Conservation (phyloP, 2,888 invertebrate genomes). For the Mycalesis mineus region DNA sequence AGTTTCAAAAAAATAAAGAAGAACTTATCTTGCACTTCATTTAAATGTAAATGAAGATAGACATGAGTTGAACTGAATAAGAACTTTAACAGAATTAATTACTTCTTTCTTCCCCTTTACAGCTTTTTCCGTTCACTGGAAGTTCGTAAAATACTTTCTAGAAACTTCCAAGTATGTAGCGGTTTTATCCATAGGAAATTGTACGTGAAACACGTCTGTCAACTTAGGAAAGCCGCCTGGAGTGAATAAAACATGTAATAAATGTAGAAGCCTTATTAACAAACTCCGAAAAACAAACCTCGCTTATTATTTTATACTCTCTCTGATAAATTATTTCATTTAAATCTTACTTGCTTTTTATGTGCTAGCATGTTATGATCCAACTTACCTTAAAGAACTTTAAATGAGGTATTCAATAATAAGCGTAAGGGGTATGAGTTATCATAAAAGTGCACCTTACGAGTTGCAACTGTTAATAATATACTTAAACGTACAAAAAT, state of each 20-base stretch:
- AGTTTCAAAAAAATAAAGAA: not conserved
- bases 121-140: not conserved
- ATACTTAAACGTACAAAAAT: too few species aligned
- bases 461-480: too few species aligned
- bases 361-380: too few species aligned
- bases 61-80: not conserved
- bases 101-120: not conserved
- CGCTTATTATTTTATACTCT: not conserved
- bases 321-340: not conserved
- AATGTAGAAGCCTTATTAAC: conserved; percentile 54
- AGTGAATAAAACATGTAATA: conserved; percentile 75
- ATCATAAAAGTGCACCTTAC: too few species aligned
- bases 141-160: conserved; percentile 18
- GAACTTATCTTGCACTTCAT: conserved; percentile 11
- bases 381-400: too few species aligned
- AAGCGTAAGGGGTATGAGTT: too few species aligned
- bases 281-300: not conserved
- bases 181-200: conserved; percentile 20
- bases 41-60: conserved; percentile 14
- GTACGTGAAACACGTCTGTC: conserved; percentile 25
- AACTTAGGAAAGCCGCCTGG: conserved; percentile 30
- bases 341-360: too few species aligned
- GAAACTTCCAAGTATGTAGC: conserved; percentile 11
- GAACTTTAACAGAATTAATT: conserved; percentile 7
- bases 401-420: too few species aligned